These are phyloP conservation scores for Hippopotamus amphibius DNA, from an alignment of 2,113 vertebrate species.

Conservation along the genomic window DNA sequence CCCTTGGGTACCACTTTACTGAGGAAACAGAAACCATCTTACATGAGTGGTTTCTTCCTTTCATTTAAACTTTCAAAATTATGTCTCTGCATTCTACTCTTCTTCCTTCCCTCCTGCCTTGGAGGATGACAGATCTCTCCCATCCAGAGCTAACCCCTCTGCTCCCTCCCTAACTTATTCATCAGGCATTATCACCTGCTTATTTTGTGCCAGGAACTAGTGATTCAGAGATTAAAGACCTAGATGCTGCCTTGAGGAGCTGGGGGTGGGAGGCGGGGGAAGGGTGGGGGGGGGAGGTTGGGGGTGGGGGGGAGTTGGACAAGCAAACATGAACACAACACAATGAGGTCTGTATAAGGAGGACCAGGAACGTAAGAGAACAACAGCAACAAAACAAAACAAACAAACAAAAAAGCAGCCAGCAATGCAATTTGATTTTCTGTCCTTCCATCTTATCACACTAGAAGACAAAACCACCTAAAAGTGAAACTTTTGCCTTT, in stretches of 20 bases:
- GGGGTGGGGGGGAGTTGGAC: not conserved
- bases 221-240: not conserved
- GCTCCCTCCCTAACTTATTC: not conserved
- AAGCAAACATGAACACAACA: not conserved
- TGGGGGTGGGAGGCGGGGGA: no score
- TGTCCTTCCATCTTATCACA: not conserved
- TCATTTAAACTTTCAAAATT: not conserved
- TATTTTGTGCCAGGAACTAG: not conserved
- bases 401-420: not conserved
- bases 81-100: not conserved
- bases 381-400: not conserved
- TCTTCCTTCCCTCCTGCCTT: not conserved
- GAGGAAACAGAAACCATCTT: not conserved
- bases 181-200: not conserved
- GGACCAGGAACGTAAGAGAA: not conserved
- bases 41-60: not conserved
- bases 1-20: not conserved
- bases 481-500: not conserved
- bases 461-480: not conserved
- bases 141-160: not conserved
- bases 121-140: not conserved
- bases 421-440: not conserved
- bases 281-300: no score
- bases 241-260: not conserved
- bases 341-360: no score